A percentile compares a stretch with the other conserved stretches of the same genome.
phyloP scores from a whole-genome alignment of 2,797 vertebrate species.

The Artibeus jamaicensis region DNA sequence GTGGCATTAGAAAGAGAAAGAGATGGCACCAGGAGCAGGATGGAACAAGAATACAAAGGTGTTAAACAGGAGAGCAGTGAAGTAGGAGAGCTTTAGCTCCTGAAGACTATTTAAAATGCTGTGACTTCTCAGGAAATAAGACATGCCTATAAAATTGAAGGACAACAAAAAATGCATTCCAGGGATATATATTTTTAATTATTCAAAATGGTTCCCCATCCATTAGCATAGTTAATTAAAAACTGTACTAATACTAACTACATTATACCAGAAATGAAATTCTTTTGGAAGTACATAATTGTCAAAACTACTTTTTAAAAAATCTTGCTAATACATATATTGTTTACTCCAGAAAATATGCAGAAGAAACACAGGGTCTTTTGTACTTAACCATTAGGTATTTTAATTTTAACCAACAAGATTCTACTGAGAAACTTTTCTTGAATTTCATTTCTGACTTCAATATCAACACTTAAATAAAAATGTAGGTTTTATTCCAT shows the following conservation, averaged over 20 bases:
- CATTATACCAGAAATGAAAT: slow-evolving; percentile 78
- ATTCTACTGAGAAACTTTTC: slow-evolving; percentile 28
- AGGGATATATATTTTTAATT: slow-evolving; percentile 39
- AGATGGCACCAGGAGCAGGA: slow-evolving; percentile 64
- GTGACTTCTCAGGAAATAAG: slow-evolving; percentile 41
- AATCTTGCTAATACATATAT: background rate
- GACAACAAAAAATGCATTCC: slow-evolving; percentile 43
- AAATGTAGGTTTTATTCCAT: slow-evolving; percentile 83
- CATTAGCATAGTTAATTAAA: slow-evolving; percentile 54
- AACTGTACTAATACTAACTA: slow-evolving; percentile 68
- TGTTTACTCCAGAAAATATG: slow-evolving; percentile 7
- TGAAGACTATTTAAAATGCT: slow-evolving; percentile 32
- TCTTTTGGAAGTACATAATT: slow-evolving; percentile 60
- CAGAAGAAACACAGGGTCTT: background rate
- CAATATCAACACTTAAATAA: slow-evolving; percentile 74
- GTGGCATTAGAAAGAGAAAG: slow-evolving; percentile 56
- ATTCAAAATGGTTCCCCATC: slow-evolving; percentile 30
- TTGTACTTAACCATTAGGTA: background rate
- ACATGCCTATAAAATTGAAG: slow-evolving; percentile 27
- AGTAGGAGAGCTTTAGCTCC: background rate
- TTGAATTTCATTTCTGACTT: slow-evolving; percentile 78
- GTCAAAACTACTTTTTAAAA: slow-evolving; percentile 43
- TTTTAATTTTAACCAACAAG: slow-evolving; percentile 45
- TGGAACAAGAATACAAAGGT: slow-evolving; percentile 45
- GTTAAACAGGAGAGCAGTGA: slow-evolving; percentile 37